Percentiles rank a stretch among this genome's conserved stretches.
Conservation (phyloP, 2,888 invertebrate species). For the Drosophila formosana region DNA sequence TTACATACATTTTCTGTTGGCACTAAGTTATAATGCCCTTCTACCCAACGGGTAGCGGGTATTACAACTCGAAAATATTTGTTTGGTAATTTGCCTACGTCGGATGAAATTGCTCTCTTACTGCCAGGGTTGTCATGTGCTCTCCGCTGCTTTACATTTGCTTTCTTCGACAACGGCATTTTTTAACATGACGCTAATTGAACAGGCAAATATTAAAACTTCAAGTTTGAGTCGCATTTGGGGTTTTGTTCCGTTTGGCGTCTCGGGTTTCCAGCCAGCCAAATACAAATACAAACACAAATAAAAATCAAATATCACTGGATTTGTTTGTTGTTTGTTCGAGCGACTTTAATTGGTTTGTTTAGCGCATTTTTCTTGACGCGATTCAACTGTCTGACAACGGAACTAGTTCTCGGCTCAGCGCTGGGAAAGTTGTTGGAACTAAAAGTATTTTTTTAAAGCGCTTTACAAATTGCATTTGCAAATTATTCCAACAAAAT, state of each 20-base stretch:
- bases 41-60: no score
- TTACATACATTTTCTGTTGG: no score
- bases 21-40: no score
- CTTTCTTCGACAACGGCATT: conserved; percentile 50
- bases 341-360: conserved; percentile 69
- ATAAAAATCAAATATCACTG: conserved; percentile 49
- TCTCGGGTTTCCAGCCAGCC: conserved; percentile 19
- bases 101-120: conserved; percentile 31
- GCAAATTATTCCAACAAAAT: conserved; percentile 44
- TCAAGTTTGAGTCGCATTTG: conserved; percentile 12
- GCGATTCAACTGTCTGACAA: conserved; percentile 5
- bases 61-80: conserved; percentile 14
- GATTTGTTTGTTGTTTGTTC: conserved; percentile 54
- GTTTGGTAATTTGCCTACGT: conserved; percentile 38
- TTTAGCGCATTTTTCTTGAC: conserved; percentile 54
- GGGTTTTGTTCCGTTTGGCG: conserved; percentile 55
- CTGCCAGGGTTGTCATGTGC: conserved; percentile 40
- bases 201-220: conserved; percentile 67
- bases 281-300: conserved; percentile 44
- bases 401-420: neutral
- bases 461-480: conserved; percentile 17
- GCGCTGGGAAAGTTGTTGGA: neutral
- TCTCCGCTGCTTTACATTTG: conserved; percentile 19
- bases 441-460: neutral
- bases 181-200: conserved; percentile 77